A percentile compares a stretch with the other conserved stretches of the same genome.
Conservation (phyloP, 2,888 invertebrate species). For the Dicycla oo region DNA sequence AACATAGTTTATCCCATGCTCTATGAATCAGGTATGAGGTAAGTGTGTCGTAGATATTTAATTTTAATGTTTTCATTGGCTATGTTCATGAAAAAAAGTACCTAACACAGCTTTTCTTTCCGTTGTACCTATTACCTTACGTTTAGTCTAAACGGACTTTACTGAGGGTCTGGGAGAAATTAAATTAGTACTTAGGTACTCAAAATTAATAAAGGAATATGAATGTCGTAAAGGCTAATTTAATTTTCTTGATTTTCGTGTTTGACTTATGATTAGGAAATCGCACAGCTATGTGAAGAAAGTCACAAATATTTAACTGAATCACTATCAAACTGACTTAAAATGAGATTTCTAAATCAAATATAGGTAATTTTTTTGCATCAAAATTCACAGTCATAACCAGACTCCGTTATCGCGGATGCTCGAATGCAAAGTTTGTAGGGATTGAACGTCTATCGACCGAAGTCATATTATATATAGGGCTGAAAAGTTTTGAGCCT, state of each 20-base stretch:
- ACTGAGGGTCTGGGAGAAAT: not conserved
- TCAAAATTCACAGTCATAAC: not conserved
- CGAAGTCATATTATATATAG: no score
- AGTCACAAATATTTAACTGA: not conserved
- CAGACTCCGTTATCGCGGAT: no score
- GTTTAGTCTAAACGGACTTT: not conserved
- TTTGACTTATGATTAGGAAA: not conserved
- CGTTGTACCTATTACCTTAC: no score
- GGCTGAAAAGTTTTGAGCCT: no score
- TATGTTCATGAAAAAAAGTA: not conserved
- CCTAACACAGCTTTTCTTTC: not conserved
- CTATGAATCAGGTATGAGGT: conserved; percentile 8
- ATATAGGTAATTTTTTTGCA: not conserved
- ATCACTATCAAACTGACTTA: not conserved
- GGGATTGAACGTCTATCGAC: no score
- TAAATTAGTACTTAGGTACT: not conserved
- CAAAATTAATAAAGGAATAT: not conserved
- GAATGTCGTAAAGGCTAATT: not conserved
- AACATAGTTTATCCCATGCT: not conserved
- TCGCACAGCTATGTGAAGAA: not conserved
- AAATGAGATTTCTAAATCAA: not conserved
- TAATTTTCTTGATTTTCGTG: not conserved
- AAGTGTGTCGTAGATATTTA: not conserved
- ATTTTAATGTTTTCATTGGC: not conserved
- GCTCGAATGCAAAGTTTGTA: no score